A percentile compares a stretch with the other conserved stretches of the same genome.
Conservation (phyloP, 2,113 vertebrate species). For the Rattus norvegicus region DNA sequence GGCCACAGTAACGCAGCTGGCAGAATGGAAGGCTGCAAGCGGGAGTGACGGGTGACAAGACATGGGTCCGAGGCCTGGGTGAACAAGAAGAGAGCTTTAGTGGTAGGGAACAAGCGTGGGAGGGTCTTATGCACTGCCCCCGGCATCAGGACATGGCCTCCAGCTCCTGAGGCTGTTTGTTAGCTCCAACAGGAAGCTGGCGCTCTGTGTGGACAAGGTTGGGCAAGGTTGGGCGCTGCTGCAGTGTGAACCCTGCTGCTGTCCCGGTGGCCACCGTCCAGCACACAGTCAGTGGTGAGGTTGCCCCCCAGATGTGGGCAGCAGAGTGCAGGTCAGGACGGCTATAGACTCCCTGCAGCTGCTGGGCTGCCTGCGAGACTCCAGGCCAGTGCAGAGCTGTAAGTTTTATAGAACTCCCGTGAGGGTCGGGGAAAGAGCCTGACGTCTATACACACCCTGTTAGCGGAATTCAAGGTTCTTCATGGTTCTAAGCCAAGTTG, state of each 20-base stretch:
- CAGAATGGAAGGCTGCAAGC: background rate
- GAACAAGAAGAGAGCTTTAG: background rate
- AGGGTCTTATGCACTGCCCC: background rate
- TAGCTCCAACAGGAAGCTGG: background rate
- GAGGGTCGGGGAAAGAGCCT: background rate
- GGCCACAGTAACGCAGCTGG: background rate
- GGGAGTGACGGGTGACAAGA: background rate
- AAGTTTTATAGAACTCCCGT: background rate
- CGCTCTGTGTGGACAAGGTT: background rate
- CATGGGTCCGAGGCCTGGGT: background rate
- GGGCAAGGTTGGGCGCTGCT: background rate
- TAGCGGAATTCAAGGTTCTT: background rate
- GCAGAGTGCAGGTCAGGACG: background rate
- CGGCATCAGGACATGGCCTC: background rate
- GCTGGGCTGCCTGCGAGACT: background rate
- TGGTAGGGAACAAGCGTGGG: background rate
- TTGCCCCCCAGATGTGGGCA: background rate
- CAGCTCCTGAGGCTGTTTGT: background rate
- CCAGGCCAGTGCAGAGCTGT: background rate
- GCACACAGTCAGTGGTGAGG: background rate
- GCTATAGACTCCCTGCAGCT: background rate
- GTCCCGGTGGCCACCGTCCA: background rate
- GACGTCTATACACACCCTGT: background rate
- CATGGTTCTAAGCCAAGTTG: background rate
- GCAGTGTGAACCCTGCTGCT: background rate